Conservation (phyloP, 1,140 invertebrate species). For the Sitodiplosis mosellana region DNA sequence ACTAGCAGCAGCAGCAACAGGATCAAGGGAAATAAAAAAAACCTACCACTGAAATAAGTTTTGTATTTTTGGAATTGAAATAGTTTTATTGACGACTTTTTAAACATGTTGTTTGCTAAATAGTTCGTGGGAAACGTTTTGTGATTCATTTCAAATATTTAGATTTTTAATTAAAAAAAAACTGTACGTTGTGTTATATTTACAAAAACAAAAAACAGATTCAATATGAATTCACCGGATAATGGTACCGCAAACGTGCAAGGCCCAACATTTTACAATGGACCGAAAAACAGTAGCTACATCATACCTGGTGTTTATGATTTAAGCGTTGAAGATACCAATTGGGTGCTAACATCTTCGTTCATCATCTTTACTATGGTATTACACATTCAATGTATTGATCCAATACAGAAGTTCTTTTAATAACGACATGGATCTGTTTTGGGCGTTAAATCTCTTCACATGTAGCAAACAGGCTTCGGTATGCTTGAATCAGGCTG, state of each 20-base stretch:
- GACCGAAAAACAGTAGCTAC: conserved; percentile 19
- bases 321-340: conserved; percentile 62
- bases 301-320: conserved; percentile 27
- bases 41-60: too few species aligned
- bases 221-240: background rate
- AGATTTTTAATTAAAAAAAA: too few species aligned
- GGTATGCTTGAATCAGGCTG: conserved; percentile 83
- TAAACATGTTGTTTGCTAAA: too few species aligned
- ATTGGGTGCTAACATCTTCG: conserved; percentile 81
- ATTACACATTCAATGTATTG: background rate
- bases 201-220: background rate
- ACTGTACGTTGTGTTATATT: too few species aligned
- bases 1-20: too few species aligned
- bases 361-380: conserved; percentile 95
- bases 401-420: background rate
- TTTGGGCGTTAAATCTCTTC: background rate
- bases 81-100: too few species aligned
- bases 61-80: too few species aligned
- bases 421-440: too few species aligned
- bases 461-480: conserved; percentile 40
- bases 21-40: too few species aligned
- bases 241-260: background rate
- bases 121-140: too few species aligned
- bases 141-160: too few species aligned
- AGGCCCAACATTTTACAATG: conserved; percentile 9